Evolutionary conservation across 2,113 vertebrate species (phyloP), one percentile per base, ranked within the genome.

Genomic region (Amblyornis subalaris): DNA sequence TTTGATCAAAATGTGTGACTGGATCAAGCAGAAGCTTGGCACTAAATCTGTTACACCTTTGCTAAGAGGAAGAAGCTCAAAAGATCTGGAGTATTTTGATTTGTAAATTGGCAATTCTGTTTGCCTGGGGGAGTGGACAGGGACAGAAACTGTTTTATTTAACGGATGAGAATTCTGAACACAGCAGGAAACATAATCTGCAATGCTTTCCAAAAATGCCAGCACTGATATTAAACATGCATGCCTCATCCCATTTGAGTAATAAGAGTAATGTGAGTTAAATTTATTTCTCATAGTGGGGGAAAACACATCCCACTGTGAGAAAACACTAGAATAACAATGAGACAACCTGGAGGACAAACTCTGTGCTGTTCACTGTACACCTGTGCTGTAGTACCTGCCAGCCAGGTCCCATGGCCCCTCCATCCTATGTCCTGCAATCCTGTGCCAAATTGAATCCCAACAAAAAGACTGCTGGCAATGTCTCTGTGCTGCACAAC

Each of bases 161-260:
- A 93, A 70, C 5, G 20, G 48, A 93, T 78, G 9, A 91, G 69
- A 89, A 72, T 83, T 69, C 74, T 93, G 77, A 89, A 88, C 66
- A 65, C 77, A 85, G 66, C n/a, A 91, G 87, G 81, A 95, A 95
- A 91, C 42, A 74, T 51, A 85, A 88, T 36, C 42, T 61, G 65
- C 70, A 93, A 36, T 51, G 74, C 78, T 91, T 91, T 89, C 81
- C 16, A 76, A 79, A 96, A 96, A 76, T 76, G 77, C 88, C 20
- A 3, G 71, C 54, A 19, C 77, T 89, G 89, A 31, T 91, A 94
- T 73, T 76, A 96, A 91, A 91, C 79, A 82, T 35, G 77, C 76
- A 88, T 94, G 88, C 67, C 74, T 95, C 87, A 89, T 42, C 50
- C 70, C 36, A 25, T 74, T 83, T 90, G 79, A 94, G 47, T 85